Evolutionary conservation across 1,140 invertebrate genomes (phyloP), one percentile per base, ranked within the genome.

Genomic region (Drosophila nannoptera): DNA sequence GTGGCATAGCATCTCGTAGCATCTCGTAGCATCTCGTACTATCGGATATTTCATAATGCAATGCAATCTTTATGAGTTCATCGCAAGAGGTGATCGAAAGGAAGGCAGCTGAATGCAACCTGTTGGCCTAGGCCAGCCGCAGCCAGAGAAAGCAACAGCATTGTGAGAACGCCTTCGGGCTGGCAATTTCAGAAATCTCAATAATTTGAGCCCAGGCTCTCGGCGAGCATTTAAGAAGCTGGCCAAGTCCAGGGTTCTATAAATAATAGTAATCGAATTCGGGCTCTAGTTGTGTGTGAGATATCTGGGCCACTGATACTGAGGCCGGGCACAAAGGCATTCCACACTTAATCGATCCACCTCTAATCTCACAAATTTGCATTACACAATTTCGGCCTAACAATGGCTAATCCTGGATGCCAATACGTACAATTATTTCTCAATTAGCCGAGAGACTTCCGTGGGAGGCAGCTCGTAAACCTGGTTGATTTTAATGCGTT

Each of bases 21-120:
- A 43, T 43, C 54, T 45, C 40, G 32, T 56, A 12, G 11, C 58
- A 55, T 46, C 40, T 42, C 46, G 35, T 42, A 32, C 75, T 62
- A 73, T 58, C 40, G 64, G 72, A 63, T 84, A 84, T 84, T 84
- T 84, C 80, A 84, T 84, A 84, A 68, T 86, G 81, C 80, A 65
- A 83, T 74, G 75, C 76, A 80, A 84, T 84, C 80, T 84, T 84
- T 84, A 84, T 86, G 80, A 63, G 80, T 80, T 84, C 80, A 84
- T 84, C 80, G 69, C 52, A 86, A 74, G 22, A 86, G 80, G 81
- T 86, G 81, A 84, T 78, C 76, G 65, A 54, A 63, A 55, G 65
- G 65, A 69, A 68, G 73, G 53, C 69, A 50, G 65, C 50, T 68
- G 56, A 72, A 75, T 73, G 71, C 78, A 84, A 84, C 80, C 78